Conservation (phyloP, 2,888 invertebrate genomes). For the Caenorhabditis macrosperma region DNA sequence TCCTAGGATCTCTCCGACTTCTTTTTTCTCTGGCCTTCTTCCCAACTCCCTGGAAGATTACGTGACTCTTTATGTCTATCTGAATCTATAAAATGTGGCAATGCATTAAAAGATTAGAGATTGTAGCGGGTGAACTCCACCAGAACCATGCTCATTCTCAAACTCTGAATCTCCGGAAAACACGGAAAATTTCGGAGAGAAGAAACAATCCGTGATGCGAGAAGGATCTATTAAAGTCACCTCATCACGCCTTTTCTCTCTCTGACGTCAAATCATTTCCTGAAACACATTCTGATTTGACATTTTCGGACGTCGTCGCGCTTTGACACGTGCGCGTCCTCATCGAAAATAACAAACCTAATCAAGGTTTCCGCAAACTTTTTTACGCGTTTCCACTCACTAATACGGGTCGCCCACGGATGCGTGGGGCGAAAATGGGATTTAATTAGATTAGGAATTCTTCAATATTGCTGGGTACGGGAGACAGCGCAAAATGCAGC, state of each 20-base stretch:
- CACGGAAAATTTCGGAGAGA: no score
- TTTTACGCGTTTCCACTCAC: conserved; percentile 10
- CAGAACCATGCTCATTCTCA: no score
- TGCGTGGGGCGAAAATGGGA: background rate
- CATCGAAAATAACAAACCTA: conserved; percentile 48
- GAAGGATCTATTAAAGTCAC: background rate
- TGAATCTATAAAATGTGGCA: no score
- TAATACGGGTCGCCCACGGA: conserved; percentile 19
- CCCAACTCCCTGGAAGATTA: no score
- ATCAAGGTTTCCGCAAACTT: conserved; percentile 35
- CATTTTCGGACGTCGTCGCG: conserved; percentile 30
- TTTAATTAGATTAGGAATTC: conserved; percentile 5
- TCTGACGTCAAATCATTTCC: conserved; percentile 2
- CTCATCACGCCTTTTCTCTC: background rate
- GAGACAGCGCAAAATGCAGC: no score
- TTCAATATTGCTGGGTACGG: no score
- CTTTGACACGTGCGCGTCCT: conserved; percentile 9
- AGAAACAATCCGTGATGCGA: background rate
- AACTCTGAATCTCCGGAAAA: no score
- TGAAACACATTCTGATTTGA: conserved; percentile 11
- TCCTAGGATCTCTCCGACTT: no score
- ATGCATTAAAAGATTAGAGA: no score
- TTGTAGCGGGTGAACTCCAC: no score
- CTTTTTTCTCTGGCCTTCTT: no score
- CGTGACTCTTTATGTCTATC: no score